Conservation (phyloP, 2,797 vertebrate species). For the Sphaeramia orbicularis region DNA sequence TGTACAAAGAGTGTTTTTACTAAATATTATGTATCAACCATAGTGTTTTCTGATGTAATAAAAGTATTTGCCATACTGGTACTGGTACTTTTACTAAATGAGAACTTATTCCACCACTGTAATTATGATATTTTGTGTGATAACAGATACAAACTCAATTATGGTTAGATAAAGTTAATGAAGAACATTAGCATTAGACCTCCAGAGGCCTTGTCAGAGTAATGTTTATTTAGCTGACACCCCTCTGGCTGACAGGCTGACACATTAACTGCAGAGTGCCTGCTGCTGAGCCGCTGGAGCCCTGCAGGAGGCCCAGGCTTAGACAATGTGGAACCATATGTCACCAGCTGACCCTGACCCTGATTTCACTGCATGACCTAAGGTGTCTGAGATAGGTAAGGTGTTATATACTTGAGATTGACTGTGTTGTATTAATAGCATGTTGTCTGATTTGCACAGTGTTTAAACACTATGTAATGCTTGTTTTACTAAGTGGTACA, state of each 20-base stretch:
- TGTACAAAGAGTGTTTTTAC: no score
- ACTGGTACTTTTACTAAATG: no score
- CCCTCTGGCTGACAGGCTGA: constrained; percentile 23
- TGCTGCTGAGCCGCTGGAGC: constrained; percentile 35
- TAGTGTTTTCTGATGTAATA: no score
- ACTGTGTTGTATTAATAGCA: not conserved
- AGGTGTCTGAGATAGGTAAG: not conserved
- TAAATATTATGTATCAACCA: no score
- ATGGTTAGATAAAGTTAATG: not conserved
- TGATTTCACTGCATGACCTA: constrained; percentile 11
- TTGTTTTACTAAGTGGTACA: no score
- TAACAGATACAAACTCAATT: not conserved
- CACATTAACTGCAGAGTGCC: constrained; percentile 29
- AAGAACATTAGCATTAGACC: constrained; percentile 5
- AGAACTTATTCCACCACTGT: no score
- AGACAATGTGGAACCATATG: constrained; percentile 53
- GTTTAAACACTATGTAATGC: not conserved
- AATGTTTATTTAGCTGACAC: constrained; percentile 50
- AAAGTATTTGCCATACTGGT: no score
- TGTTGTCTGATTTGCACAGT: not conserved
- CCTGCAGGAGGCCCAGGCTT: constrained; percentile 37
- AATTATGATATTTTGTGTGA: no score
- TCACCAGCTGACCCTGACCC: constrained; percentile 17
- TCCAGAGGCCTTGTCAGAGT: not conserved
- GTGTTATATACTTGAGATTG: not conserved